Base-by-base conservation (phyloP, 2,888 invertebrate genomes). In the Fissipunctia ypsillon region DNA sequence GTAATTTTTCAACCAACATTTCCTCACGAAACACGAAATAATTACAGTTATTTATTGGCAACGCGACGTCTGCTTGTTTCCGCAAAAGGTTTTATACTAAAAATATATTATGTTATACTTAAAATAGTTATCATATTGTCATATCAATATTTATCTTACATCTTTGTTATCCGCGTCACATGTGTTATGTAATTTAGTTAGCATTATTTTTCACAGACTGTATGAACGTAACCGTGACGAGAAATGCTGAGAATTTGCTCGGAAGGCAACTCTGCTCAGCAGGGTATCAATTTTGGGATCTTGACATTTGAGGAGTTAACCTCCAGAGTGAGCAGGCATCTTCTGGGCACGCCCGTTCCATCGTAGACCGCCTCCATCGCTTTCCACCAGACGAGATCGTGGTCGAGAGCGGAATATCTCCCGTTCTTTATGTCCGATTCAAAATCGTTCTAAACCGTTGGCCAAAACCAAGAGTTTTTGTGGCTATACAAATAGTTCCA, bases 81-180 rank as follows among this genome's bases (percentile, higher is more conserved):
- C 41, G 57, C 19, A 25, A 45, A 74, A 72, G 64, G 60, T 72
- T 52, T 22, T 35, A 38, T 10, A 84, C 83, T 85, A 84, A 84
- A 81, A 68, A 82, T 82, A 84, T 56, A 67, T n/a, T n/a, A 43
- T 31, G 25, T 31, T n/a, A n/a, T n/a, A n/a, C n/a, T n/a, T n/a
- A n/a, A n/a, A n/a, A n/a, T n/a, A 45, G 28, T 84, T 83, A 84
- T 84, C 81, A 16, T 22, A n/a, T n/a, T 25, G 35, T 45, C 28
- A 78, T 73, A 77, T 73, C 72, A 66, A 50, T 70, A 69, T 78
- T 70, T 86, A 82, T 84, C 85, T 75, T 57, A 54, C 48, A 38
- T 35, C 41, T 25, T 64, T 74, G 43, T 76, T 64, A 67, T 60
- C 28, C 54, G 35, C 54, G 69, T 70, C 78, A 77, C 41, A 22